Evolutionary conservation across 2,888 invertebrate species (phyloP).

Genomic region (Altica lythri): DNA sequence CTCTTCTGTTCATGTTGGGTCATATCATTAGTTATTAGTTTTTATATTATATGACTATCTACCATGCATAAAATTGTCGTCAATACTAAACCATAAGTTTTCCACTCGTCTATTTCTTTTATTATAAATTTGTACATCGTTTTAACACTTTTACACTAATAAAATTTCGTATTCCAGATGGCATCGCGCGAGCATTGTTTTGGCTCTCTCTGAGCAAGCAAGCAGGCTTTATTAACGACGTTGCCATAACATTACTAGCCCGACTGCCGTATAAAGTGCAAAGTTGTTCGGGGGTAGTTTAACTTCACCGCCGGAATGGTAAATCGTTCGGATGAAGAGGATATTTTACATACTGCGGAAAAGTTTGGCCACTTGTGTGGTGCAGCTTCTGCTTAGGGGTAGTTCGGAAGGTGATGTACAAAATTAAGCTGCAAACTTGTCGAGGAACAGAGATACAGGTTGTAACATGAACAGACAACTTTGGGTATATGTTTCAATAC

Average conservation of each 20-base stretch:
- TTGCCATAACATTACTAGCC: constrained; percentile 8
- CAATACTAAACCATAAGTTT: too few relatives aligned
- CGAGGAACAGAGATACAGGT: neutral
- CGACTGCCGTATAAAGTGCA: constrained; percentile 17
- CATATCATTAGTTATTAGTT: too few relatives aligned
- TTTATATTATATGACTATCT: too few relatives aligned
- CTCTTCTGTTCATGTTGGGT: too few relatives aligned
- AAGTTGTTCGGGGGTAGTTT: constrained; percentile 20
- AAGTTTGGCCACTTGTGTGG: constrained; percentile 15
- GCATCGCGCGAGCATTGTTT: constrained; percentile 2
- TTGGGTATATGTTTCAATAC: too few relatives aligned
- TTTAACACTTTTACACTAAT: constrained; percentile 2
- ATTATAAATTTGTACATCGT: neutral
- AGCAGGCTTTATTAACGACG: constrained; percentile 17
- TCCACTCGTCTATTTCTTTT: neutral
- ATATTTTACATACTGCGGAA: constrained; percentile 23
- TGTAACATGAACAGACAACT: too few relatives aligned
- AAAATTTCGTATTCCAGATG: constrained; percentile 14
- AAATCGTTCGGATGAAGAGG: constrained; percentile 24
- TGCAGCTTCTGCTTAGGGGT: constrained; percentile 8
- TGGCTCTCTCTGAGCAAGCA: constrained; percentile 1
- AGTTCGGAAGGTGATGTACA: constrained; percentile 3
- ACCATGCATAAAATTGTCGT: too few relatives aligned
- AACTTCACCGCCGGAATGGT: constrained; percentile 13
- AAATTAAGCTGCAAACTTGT: constrained; percentile 6